Evolutionary conservation across 1,140 invertebrate genomes (phyloP).

Genomic region (Drosophila orosa): DNA sequence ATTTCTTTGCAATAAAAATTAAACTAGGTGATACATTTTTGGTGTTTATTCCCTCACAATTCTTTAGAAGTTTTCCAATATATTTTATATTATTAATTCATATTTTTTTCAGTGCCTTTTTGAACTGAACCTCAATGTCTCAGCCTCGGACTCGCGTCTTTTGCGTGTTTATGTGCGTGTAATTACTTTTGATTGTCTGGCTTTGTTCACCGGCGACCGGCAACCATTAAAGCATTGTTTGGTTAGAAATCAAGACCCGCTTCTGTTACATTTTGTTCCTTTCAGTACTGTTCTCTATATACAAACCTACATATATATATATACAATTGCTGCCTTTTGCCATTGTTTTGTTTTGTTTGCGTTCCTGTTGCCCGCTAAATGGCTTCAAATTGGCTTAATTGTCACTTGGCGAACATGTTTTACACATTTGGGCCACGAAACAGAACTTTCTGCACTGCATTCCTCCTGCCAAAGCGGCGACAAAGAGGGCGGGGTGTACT

Average conservation of each 20-base stretch:
- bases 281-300: slow-evolving; percentile 1
- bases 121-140: slow-evolving; percentile 14
- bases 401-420: slow-evolving; percentile 78
- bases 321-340: slow-evolving; percentile 6
- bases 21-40: background rate
- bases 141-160: slow-evolving; percentile 44
- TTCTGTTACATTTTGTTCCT: slow-evolving; percentile 18
- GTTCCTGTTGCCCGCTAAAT: slow-evolving; percentile 57
- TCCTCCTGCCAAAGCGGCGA: slow-evolving; percentile 5
- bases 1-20: background rate
- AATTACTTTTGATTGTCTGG: slow-evolving; percentile 81
- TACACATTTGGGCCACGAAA: slow-evolving; percentile 43
- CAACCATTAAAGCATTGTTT: slow-evolving; percentile 65
- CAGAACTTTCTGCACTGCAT: slow-evolving; percentile 40
- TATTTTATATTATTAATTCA: background rate
- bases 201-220: slow-evolving; percentile 37
- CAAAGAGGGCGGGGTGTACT: slow-evolving; percentile 17
- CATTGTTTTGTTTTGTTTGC: slow-evolving; percentile 42
- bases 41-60: background rate
- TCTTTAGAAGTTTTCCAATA: background rate
- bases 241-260: slow-evolving; percentile 49
- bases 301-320: slow-evolving; percentile 5
- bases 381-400: slow-evolving; percentile 81
- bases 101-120: slow-evolving; percentile 9
- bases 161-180: slow-evolving; percentile 81